Base-by-base conservation (phyloP, 1,140 invertebrate genomes). In the Formica exsecta region DNA sequence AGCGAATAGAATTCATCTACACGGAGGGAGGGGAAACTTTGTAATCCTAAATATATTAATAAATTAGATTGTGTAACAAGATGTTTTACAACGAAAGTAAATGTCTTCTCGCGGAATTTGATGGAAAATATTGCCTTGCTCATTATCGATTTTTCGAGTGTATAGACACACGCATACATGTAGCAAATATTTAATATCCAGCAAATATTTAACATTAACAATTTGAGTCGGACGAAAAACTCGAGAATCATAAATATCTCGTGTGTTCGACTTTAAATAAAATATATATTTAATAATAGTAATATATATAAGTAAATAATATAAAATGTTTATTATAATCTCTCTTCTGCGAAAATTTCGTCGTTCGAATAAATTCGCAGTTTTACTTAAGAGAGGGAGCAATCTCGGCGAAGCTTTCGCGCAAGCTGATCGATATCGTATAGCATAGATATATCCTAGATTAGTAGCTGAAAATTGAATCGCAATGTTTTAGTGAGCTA, bases 191-290 rank as follows among this genome's bases (percentile, higher is more conserved):
- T 16, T 44, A 65, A 77, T 80, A 88, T 85, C 68, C 75, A 86
- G 70, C 5, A 66, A 81, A 75, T 89, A 87, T 90, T 87, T 73
- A 87, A 79, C 38, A 62, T 54, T 85, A 64, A 54, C 51, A 51
- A 36, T 54, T 61, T 22, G 44, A 62, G 16, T 77, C 59, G 59
- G 65, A 77, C 48, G 62, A 36, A 32, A 68, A 85, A 48, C 13
- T 16, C 19, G 62, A 61, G 25, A 86, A 85, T 85, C 48, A 48
- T 80, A 57, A 86, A 70, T 51, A 38, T 75, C 57, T 84, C 59
- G 22, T 9, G 44, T 59, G 29, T 84, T 84, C 70, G 71, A 84
- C 16, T 29, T 51, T 75, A 51, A 57, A 70, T 57, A 75, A 51
- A 64, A 36, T 32, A 84, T 81, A 75, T 38, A 51, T 48, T 16